phyloP scores from a whole-genome alignment of 2,113 vertebrate genomes.

The Rattus norvegicus region DNA sequence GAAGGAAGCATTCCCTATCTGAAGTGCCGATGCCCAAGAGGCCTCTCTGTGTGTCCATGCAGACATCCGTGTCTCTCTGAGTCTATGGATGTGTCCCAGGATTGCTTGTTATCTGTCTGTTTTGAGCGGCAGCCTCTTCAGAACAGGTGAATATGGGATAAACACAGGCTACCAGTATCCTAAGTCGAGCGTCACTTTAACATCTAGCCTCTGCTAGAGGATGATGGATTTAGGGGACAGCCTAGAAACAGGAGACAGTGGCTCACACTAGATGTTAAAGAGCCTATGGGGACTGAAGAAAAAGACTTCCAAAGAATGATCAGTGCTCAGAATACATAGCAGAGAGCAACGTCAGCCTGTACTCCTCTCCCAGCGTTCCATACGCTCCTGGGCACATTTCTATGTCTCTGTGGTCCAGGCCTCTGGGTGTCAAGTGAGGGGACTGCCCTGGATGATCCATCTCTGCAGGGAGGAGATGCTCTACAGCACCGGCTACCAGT shows the following conservation, averaged over 20 bases:
- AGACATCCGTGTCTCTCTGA: neutral
- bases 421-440: neutral
- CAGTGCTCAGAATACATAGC: neutral
- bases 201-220: neutral
- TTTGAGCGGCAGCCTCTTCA: neutral
- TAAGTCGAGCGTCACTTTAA: neutral
- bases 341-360: neutral
- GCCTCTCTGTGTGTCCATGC: neutral
- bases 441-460: neutral
- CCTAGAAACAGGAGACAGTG: neutral
- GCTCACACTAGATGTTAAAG: neutral
- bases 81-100: neutral
- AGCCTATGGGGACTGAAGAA: neutral
- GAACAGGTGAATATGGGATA: neutral
- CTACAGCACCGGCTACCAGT: neutral
- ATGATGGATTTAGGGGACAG: neutral
- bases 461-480: neutral
- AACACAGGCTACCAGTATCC: neutral
- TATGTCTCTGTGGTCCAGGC: neutral
- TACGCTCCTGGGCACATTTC: neutral
- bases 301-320: neutral
- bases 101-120: rapidly evolving
- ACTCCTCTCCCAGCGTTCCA: neutral
- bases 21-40: neutral
- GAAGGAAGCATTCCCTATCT: neutral